phyloP scores from a whole-genome alignment of 2,797 vertebrate genomes.

The Amblyraja radiata region DNA sequence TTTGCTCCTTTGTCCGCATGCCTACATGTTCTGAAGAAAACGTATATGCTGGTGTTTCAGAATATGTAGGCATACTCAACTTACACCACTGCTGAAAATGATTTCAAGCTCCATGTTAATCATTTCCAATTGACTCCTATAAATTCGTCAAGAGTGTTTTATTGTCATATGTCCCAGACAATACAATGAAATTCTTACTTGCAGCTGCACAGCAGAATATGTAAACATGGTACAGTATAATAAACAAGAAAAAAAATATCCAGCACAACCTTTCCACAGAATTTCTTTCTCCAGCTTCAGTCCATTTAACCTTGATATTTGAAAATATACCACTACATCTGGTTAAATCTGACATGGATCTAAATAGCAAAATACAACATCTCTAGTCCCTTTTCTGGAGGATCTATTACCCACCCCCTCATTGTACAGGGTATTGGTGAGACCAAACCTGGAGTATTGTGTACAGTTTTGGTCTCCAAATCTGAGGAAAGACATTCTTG shows the following conservation, averaged over 20 bases:
- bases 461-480: too few species aligned
- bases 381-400: not conserved
- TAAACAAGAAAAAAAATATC: too few species aligned
- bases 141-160: not conserved
- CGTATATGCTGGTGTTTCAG: not conserved
- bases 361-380: not conserved
- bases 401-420: not conserved
- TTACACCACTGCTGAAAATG: not conserved
- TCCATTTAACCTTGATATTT: not conserved
- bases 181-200: too few species aligned
- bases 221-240: too few species aligned
- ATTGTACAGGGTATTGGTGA: too few species aligned
- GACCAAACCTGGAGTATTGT: too few species aligned
- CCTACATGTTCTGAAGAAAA: not conserved
- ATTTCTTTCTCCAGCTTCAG: not conserved
- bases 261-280: not conserved
- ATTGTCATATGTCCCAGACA: too few species aligned
- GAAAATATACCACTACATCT: not conserved
- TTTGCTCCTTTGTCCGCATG: not conserved
- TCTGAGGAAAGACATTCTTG: too few species aligned
- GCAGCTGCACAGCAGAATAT: too few species aligned
- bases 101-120: not conserved
- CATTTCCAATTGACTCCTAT: not conserved
- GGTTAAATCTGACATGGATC: not conserved
- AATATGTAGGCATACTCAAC: not conserved